A percentile compares a stretch with the other conserved stretches of the same genome.
These are phyloP conservation scores for Taeniopygia guttata DNA, from an alignment of 2,797 vertebrate species.

Conservation along the genomic window DNA sequence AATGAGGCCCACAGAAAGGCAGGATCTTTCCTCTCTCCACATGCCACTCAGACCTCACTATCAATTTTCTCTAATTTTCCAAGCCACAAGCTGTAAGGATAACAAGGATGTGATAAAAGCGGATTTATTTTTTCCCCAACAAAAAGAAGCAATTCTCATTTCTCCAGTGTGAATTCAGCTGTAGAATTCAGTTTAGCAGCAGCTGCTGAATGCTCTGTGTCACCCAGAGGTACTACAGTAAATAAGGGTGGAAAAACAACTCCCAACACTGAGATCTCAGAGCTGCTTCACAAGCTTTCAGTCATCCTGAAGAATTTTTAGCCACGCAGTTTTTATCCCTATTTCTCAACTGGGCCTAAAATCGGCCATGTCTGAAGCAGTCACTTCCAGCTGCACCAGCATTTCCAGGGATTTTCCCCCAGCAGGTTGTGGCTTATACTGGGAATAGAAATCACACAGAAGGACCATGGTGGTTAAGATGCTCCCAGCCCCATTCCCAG, in stretches of 20 bases:
- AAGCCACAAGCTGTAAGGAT: not conserved
- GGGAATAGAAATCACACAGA: not conserved
- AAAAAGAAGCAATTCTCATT: not conserved
- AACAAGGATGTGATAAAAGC: not conserved
- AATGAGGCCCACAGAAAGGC: not conserved
- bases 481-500: not conserved
- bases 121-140: not conserved
- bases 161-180: not conserved
- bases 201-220: not conserved
- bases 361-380: not conserved
- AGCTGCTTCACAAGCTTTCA: not conserved
- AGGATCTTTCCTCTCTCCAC: not conserved
- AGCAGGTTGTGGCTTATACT: not conserved
- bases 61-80: not conserved
- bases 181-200: not conserved
- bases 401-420: not conserved
- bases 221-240: not conserved
- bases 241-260: not conserved
- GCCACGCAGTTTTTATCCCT: fast-evolving
- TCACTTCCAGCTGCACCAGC: not conserved
- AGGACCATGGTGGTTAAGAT: not conserved
- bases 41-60: not conserved
- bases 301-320: not conserved
- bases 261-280: not conserved
- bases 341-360: not conserved